Evolutionary conservation across 2,113 vertebrate genomes (phyloP), one percentile per base, ranked within the genome.

Genomic region (Agelaius tricolor): DNA sequence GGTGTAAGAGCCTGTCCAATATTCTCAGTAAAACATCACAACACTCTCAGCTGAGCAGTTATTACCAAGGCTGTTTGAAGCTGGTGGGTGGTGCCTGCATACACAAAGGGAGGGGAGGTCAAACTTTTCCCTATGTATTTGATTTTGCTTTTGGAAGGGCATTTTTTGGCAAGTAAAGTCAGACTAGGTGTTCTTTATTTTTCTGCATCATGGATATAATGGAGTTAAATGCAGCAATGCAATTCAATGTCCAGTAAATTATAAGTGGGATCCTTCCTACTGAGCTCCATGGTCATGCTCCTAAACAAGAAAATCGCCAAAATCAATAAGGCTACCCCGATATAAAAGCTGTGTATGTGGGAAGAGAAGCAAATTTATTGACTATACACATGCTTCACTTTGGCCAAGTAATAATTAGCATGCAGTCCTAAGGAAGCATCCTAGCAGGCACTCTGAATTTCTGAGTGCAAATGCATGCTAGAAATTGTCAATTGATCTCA

Each of bases 101-200:
- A 1, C 0, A 1, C 3, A 2, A 21, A 74, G 5, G 9, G 13
- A 66, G 10, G 1, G 14, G 4, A 83, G 9, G 18, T 35, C 46
- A 49, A 84, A 73, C n/a, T 66, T 83, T 76, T 63, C 17, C 23
- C 6, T 14, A 13, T 3, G 1, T 33, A 35, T 80, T 84, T 24
- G 8, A 58, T 62, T 87, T 54, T 61, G 28, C 10, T 63, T 73
- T 66, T 18, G 8, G 15, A 46, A 41, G 22, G 13, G 3, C 0
- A 0, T 31, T 72, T 81, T 92, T 35, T 31, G 19, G 11, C 15
- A 74, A 88, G 26, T 55, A 41, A 77, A 80, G 13, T 68, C 28
- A 86, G 65, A 81, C 55, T 5, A 68, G 39, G 26, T 44, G 81
- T 46, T 67, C 47, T 43, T 37, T 19, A 33, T 22, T 74, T 19